Evolutionary conservation across 1,140 invertebrate species (phyloP).

Genomic region (Bombus picipes): DNA sequence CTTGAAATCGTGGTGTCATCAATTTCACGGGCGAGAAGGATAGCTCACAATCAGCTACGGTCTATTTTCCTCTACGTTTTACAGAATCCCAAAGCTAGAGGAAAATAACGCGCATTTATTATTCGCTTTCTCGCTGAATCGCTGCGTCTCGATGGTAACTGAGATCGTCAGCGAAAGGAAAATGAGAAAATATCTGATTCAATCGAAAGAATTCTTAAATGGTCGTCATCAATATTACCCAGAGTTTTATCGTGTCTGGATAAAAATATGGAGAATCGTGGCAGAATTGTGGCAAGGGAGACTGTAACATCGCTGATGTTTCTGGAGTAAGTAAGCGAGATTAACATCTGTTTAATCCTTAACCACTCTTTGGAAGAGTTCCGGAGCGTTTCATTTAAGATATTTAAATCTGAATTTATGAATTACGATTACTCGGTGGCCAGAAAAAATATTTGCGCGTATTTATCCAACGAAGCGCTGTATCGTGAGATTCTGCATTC

Average conservation of each 20-base stretch:
- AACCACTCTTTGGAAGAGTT: no score
- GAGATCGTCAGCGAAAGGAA: neutral
- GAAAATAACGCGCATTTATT: constrained; percentile 7
- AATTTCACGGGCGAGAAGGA: neutral
- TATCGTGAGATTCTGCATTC: no score
- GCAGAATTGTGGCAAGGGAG: no score
- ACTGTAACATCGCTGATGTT: neutral
- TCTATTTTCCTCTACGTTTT: neutral
- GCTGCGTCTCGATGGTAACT: neutral
- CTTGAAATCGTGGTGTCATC: constrained; percentile 10
- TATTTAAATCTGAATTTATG: neutral
- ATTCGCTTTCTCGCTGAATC: constrained; percentile 5
- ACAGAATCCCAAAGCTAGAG: neutral
- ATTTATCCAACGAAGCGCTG: no score
- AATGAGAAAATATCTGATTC: neutral
- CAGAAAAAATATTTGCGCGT: no score
- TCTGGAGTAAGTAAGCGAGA: neutral
- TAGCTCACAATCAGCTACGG: neutral
- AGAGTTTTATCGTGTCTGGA: neutral
- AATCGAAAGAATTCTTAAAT: neutral
- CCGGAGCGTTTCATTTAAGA: neutral
- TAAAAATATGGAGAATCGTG: neutral
- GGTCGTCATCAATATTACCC: neutral
- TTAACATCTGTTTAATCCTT: neutral
- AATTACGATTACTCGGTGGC: neutral